Conservation (phyloP, 2,888 invertebrate genomes). For the Drosophila villosipedis region DNA sequence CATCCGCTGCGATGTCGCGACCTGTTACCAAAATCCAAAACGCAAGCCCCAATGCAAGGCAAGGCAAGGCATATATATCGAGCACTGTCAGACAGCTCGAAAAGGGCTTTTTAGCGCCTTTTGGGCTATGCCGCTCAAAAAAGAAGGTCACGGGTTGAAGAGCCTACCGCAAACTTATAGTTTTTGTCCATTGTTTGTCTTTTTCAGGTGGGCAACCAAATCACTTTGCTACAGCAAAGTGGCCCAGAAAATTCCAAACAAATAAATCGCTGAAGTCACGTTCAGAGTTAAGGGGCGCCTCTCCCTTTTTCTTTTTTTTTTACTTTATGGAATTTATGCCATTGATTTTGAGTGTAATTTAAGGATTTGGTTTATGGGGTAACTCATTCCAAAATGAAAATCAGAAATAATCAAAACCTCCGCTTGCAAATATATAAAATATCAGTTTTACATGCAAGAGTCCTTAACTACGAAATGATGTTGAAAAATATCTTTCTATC, state of each 20-base stretch:
- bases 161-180: slow-evolving; percentile 71
- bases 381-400: slow-evolving; percentile 16
- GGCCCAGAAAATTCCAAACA: slow-evolving; percentile 78
- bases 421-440: background rate
- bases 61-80: background rate
- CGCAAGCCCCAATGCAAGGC: slow-evolving; percentile 3
- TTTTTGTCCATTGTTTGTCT: slow-evolving; percentile 58
- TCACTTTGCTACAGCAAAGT: slow-evolving; percentile 29
- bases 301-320: background rate
- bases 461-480: background rate
- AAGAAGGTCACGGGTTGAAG: slow-evolving; percentile 67
- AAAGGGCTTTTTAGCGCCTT: slow-evolving; percentile 20
- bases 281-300: slow-evolving; percentile 18
- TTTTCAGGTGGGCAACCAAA: slow-evolving; percentile 62
- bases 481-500: background rate
- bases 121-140: slow-evolving; percentile 32
- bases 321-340: slow-evolving; percentile 18
- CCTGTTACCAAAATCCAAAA: slow-evolving; percentile 59
- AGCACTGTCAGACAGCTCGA: background rate
- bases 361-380: slow-evolving; percentile 53
- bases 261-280: slow-evolving; percentile 40
- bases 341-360: slow-evolving; percentile 30
- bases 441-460: background rate
- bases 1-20: slow-evolving; percentile 63
- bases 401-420: background rate